Evolutionary conservation across 2,113 vertebrate genomes (phyloP).

Genomic region (Psittacula cyanocephala): DNA sequence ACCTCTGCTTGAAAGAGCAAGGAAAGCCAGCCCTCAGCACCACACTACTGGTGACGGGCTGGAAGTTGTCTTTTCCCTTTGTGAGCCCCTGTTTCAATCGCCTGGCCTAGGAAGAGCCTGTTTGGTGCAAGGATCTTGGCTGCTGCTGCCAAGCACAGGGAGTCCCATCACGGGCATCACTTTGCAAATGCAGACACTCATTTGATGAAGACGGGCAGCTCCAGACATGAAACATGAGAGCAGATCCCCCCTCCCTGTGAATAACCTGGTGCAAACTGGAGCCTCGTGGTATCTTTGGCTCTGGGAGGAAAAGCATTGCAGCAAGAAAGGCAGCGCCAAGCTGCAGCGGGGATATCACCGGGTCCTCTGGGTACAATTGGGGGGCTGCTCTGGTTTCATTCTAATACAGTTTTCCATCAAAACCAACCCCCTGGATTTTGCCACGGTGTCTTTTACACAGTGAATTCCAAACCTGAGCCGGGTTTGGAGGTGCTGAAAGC

Average conservation of each 20-base stretch:
- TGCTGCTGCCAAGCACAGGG: not conserved
- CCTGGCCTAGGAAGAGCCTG: not conserved
- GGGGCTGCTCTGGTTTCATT: not conserved
- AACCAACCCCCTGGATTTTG: not conserved
- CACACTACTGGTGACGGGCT: fast-evolving
- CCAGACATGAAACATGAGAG: fast-evolving
- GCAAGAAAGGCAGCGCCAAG: not conserved
- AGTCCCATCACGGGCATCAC: not conserved
- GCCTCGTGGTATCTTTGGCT: not conserved
- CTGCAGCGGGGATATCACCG: fast-evolving
- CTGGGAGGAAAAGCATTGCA: not conserved
- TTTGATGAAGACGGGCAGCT: not conserved
- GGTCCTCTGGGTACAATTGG: not conserved
- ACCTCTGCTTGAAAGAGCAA: not conserved
- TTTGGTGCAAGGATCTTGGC: not conserved
- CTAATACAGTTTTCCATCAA: not conserved
- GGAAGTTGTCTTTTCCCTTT: not conserved
- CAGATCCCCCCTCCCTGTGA: not conserved
- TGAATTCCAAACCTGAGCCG: not conserved
- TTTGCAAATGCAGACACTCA: not conserved
- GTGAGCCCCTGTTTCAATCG: not conserved
- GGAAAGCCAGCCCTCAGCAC: not conserved
- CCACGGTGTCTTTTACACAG: not conserved
- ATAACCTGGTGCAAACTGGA: not conserved
- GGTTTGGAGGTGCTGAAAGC: not conserved